phyloP scores from a whole-genome alignment of 1,140 invertebrate species.

The Euura saliciscinereae region DNA sequence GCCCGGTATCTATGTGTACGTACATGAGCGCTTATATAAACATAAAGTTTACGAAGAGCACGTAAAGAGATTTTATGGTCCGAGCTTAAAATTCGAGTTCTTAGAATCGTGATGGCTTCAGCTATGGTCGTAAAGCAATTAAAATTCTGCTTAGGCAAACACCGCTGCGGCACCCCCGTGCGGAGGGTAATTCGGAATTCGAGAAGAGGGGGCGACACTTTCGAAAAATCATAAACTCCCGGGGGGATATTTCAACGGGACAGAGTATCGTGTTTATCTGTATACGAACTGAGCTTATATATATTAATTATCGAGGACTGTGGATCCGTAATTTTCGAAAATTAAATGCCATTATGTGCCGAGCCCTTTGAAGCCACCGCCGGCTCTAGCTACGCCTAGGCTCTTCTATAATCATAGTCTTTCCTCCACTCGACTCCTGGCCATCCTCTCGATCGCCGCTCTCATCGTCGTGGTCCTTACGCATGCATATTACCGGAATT shows the following conservation, averaged over 20 bases:
- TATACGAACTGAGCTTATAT: not conserved
- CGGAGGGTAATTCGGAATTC: not conserved
- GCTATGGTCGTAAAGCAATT: not conserved
- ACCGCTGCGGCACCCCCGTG: not conserved
- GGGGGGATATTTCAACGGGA: not conserved
- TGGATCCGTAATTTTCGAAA: not conserved
- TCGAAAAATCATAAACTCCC: not conserved
- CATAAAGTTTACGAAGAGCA: not conserved
- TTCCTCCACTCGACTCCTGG: not conserved
- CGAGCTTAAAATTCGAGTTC: not conserved
- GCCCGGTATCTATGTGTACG: not conserved
- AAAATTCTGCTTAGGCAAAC: not conserved
- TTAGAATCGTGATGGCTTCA: not conserved
- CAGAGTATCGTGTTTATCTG: not conserved
- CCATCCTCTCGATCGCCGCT: not conserved
- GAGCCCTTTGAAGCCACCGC: slow-evolving; percentile 2
- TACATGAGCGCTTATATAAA: not conserved
- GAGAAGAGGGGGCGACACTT: not conserved
- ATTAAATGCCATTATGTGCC: not conserved
- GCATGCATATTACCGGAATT: no score
- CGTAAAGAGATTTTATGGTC: not conserved
- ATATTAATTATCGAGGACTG: not conserved
- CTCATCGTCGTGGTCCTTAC: not conserved
- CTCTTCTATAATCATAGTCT: not conserved
- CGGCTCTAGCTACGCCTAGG: not conserved